Conservation (phyloP, 2,113 vertebrate genomes). For the Gila orcuttii region DNA sequence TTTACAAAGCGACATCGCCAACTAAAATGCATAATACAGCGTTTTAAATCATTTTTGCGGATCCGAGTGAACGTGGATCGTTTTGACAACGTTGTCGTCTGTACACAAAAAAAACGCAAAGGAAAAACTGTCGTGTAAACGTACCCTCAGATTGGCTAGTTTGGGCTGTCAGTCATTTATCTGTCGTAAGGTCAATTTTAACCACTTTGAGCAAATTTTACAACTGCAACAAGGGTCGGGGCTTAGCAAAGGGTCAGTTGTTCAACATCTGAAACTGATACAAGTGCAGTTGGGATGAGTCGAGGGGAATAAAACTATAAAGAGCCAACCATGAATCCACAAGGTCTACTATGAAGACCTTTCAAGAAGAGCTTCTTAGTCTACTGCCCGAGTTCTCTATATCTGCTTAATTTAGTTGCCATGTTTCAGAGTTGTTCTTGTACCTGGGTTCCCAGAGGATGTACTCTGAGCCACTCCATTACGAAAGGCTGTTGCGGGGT, state of each 20-base stretch:
- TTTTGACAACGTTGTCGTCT: too few relatives aligned
- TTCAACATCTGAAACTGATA: neutral
- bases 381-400: slow-evolving; percentile 51
- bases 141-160: too few relatives aligned
- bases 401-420: slow-evolving; percentile 32
- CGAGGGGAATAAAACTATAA: neutral
- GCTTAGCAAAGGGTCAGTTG: neutral
- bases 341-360: neutral
- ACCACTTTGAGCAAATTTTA: too few relatives aligned
- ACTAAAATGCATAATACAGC: too few relatives aligned
- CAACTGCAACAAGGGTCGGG: too few relatives aligned
- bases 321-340: neutral
- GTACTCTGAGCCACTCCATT: slow-evolving; percentile 8
- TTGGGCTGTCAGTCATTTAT: too few relatives aligned
- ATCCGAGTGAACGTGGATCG: too few relatives aligned
- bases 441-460: slow-evolving; percentile 29
- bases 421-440: slow-evolving; percentile 22
- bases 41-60: too few relatives aligned
- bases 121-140: too few relatives aligned
- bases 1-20: too few relatives aligned
- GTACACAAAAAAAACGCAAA: too few relatives aligned
- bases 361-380: slow-evolving; percentile 1
- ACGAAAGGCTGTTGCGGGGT: slow-evolving; percentile 15
- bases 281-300: neutral
- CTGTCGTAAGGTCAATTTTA: too few relatives aligned